Percentiles rank a stretch among this genome's conserved stretches.
Conservation (phyloP, 2,888 invertebrate species). For the Caenorhabditis doughertyi region DNA sequence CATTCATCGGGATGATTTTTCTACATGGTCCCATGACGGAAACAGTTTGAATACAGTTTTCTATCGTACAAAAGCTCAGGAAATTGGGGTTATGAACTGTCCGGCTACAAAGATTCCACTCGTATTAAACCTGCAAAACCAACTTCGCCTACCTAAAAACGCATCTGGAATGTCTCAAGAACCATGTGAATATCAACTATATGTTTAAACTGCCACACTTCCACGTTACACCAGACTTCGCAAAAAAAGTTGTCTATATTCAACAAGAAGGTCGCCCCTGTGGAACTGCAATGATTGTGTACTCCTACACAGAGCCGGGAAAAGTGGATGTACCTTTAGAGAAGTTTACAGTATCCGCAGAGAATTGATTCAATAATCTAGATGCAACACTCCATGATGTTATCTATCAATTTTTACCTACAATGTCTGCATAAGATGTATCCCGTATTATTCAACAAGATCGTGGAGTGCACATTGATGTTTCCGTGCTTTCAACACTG, state of each 20-base stretch:
- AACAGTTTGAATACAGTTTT: constrained; percentile 65
- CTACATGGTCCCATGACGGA: constrained; percentile 72
- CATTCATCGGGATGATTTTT: constrained; percentile 73
- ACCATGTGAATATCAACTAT: constrained; percentile 54
- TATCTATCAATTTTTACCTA: constrained; percentile 30
- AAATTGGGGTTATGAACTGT: constrained; percentile 58
- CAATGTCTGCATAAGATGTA: constrained; percentile 30
- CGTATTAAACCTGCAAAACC: constrained; percentile 52
- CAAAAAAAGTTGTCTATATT: constrained; percentile 69
- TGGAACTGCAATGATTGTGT: constrained; percentile 70
- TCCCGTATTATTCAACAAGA: constrained; percentile 30
- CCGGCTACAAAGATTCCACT: constrained; percentile 37
- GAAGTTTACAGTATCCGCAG: neutral
- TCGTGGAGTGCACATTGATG: neutral
- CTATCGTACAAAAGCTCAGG: constrained; percentile 69
- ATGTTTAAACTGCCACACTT: constrained; percentile 69
- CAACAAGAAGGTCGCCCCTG: constrained; percentile 56
- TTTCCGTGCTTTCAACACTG: neutral
- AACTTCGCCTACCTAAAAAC: constrained; percentile 46
- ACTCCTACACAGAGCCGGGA: constrained; percentile 69
- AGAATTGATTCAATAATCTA: constrained; percentile 26
- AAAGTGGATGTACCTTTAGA: constrained; percentile 46
- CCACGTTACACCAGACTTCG: constrained; percentile 67
- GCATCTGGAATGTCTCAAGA: neutral
- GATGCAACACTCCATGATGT: constrained; percentile 29